These are phyloP conservation scores for Eulithis testata DNA, from an alignment of 2,888 invertebrate species.

Conservation along the genomic window DNA sequence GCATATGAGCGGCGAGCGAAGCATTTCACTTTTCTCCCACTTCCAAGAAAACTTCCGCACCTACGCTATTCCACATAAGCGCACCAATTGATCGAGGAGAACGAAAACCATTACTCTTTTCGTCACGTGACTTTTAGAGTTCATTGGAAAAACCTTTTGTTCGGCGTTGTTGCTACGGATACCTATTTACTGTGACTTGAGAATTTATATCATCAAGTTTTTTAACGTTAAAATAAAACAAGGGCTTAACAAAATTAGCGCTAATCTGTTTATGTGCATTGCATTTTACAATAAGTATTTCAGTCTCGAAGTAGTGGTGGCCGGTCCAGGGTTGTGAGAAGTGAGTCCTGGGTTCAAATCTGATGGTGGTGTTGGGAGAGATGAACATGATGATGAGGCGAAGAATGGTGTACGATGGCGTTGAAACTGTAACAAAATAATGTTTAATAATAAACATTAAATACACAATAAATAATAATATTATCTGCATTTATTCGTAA, in stretches of 20 bases:
- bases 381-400: conserved; percentile 81
- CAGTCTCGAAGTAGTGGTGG: conserved; percentile 50
- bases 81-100: too few species aligned
- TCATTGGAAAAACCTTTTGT: too few species aligned
- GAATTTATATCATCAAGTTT: background rate
- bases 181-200: too few species aligned
- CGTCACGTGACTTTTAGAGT: too few species aligned
- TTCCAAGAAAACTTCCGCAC: too few species aligned
- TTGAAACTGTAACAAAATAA: conserved; percentile 80
- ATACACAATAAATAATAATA: too few species aligned
- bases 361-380: conserved; percentile 67
- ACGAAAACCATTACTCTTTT: too few species aligned
- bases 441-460: background rate
- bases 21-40: too few species aligned
- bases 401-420: conserved; percentile 83
- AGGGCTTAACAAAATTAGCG: conserved; percentile 48
- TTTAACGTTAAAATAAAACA: conserved; percentile 29
- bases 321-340: conserved; percentile 32
- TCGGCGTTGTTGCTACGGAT: too few species aligned
- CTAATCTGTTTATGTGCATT: conserved; percentile 52
- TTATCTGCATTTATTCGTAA: too few species aligned
- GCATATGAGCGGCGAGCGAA: too few species aligned
- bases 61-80: too few species aligned
- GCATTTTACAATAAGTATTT: conserved; percentile 45
- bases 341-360: conserved; percentile 45